Evolutionary conservation across 2,888 invertebrate genomes (phyloP), one percentile per base, ranked within the genome.

Genomic region (Halictus quadricinctus): DNA sequence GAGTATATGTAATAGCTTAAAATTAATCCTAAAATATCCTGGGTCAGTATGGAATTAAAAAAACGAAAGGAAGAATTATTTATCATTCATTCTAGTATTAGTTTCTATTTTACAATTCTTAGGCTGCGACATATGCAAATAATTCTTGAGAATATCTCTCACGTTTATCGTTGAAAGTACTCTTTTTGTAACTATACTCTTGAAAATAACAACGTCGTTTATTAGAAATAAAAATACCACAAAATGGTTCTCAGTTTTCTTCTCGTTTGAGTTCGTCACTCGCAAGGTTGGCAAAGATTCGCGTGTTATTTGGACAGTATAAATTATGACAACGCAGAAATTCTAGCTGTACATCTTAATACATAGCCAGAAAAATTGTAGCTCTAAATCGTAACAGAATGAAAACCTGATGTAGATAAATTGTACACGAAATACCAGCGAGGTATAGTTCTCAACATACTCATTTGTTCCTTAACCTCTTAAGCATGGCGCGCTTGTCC

Each of bases 361-460:
- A 12, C n/a, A n/a, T n/a, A 58, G 0, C 1, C 12, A 58, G 58
- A 58, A n/a, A n/a, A 58, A 46, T 10, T 8, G 10, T 8, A 46
- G 12, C 46, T 46, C 46, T 46, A 46, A 8, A 58, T 12, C 58
- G 58, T 58, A 70, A 72, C 50, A 48, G 18, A 46, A 48, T 21
- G 21, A 29, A 46, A 75, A 48, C 43, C 46, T 46, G 64, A 74
- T 36, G 36, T n/a, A 69, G 43, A 0, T 43, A 21, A 79, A 76
- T 85, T 76, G 60, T 83, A 85, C 74, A 80, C 60, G 50, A 85
- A 76, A 46, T 50, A 76, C 60, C 72, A 58, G 76, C 79, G 76
- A 83, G 79, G 83, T 79, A 83, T 83, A 25, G 50, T 79, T 73
- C 36, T 79, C 58, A 5, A 69, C 75, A 46, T 43, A 76, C 54